Percentiles rank a stretch among this genome's conserved stretches.
phyloP scores from a whole-genome alignment of 2,888 invertebrate genomes.

The Monochamus alternatus region DNA sequence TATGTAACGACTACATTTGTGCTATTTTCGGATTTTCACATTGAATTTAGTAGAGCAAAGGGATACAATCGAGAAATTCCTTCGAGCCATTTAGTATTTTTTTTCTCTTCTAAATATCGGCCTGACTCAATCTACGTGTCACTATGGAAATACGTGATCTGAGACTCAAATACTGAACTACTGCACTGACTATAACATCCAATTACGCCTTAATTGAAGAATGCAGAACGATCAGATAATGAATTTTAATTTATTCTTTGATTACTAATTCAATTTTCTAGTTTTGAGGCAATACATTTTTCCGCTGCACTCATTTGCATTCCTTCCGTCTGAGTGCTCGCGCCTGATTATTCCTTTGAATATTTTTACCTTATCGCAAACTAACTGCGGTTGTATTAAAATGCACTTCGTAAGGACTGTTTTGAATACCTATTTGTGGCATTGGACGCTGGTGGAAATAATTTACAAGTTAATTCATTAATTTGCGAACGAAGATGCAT shows the following conservation, averaged over 20 bases:
- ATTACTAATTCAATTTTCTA: constrained; percentile 58
- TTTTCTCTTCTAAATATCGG: constrained; percentile 44
- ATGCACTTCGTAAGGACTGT: too few relatives aligned
- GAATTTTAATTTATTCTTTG: constrained; percentile 60
- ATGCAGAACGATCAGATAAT: constrained; percentile 57
- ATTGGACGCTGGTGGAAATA: neutral
- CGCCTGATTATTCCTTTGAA: constrained; percentile 22
- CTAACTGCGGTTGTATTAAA: neutral
- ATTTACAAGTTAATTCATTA: neutral
- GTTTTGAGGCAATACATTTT: constrained; percentile 47
- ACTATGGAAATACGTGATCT: constrained; percentile 54
- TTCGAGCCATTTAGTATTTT: constrained; percentile 30
- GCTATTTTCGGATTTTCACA: too few relatives aligned
- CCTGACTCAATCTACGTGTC: constrained; percentile 41
- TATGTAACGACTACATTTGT: too few relatives aligned
- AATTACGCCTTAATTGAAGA: constrained; percentile 59
- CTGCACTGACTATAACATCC: constrained; percentile 56
- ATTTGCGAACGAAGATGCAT: too few relatives aligned
- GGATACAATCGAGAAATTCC: constrained; percentile 26
- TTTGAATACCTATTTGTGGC: neutral
- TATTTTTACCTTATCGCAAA: constrained; percentile 29
- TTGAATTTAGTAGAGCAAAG: too few relatives aligned
- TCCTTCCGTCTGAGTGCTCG: constrained; percentile 33
- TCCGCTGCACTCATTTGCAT: constrained; percentile 49
- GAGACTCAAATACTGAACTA: constrained; percentile 43